phyloP scores from a whole-genome alignment of 2,113 vertebrate species.

The Chelonoidis abingdonii region DNA sequence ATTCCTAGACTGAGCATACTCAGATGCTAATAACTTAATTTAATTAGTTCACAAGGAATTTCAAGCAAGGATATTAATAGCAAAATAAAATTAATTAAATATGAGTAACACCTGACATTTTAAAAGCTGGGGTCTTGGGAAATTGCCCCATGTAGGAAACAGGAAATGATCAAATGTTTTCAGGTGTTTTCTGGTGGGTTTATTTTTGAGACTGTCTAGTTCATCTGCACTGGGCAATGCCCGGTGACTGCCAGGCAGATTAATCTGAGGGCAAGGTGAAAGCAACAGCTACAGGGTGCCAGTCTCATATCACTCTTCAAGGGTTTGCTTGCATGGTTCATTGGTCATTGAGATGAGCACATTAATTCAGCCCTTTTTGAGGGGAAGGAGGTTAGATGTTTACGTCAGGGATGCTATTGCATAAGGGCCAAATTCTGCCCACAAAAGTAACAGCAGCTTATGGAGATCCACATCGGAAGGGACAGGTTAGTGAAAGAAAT shows the following conservation, averaged over 20 bases:
- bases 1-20: background rate
- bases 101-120: background rate
- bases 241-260: background rate
- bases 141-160: background rate
- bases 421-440: background rate
- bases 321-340: background rate
- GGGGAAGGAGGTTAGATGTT: background rate
- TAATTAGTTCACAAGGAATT: background rate
- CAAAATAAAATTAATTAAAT: background rate
- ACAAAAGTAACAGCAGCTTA: background rate
- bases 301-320: background rate
- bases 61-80: background rate
- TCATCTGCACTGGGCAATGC: background rate
- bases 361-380: background rate
- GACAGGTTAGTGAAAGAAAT: background rate
- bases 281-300: background rate
- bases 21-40: background rate
- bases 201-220: background rate
- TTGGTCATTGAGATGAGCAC: background rate
- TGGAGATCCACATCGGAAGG: background rate
- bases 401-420: background rate
- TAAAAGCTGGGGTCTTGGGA: background rate
- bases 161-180: background rate
- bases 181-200: background rate
- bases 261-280: background rate